Evolutionary conservation across 1,140 invertebrate species (phyloP).

Genomic region (Muscidifurax raptorellus): DNA sequence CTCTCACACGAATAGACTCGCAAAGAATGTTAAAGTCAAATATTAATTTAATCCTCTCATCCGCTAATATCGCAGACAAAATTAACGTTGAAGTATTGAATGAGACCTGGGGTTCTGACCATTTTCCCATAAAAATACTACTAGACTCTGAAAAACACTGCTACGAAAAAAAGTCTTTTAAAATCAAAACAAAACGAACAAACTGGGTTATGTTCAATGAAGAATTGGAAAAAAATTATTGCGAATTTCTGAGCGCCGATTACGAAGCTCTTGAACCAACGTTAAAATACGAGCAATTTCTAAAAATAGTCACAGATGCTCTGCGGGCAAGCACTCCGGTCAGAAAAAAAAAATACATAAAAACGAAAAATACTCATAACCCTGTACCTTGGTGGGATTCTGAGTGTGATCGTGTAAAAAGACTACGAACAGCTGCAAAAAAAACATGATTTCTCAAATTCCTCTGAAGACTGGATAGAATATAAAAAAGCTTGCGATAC

Average conservation of each 20-base stretch:
- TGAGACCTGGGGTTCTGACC: conserved; percentile 25
- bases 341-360: too few species aligned
- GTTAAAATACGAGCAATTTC: too few species aligned
- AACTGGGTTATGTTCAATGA: neutral
- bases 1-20: conserved; percentile 19
- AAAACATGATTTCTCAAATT: too few species aligned
- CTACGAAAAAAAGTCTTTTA: neutral
- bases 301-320: too few species aligned
- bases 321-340: too few species aligned
- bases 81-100: neutral
- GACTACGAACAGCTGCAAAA: too few species aligned
- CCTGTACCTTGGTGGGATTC: too few species aligned
- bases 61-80: neutral
- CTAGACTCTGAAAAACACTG: neutral
- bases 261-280: too few species aligned
- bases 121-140: conserved; percentile 26
- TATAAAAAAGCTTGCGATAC: conserved; percentile 11
- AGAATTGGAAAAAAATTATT: neutral
- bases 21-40: conserved; percentile 15
- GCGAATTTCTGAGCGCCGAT: conserved; percentile 10
- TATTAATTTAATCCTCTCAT: conserved; percentile 32
- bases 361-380: too few species aligned
- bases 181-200: neutral
- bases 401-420: too few species aligned
- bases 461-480: too few species aligned